Percentiles rank a stretch among this genome's conserved stretches.
phyloP scores from a whole-genome alignment of 2,113 vertebrate genomes.

The Spheniscus mendiculus region DNA sequence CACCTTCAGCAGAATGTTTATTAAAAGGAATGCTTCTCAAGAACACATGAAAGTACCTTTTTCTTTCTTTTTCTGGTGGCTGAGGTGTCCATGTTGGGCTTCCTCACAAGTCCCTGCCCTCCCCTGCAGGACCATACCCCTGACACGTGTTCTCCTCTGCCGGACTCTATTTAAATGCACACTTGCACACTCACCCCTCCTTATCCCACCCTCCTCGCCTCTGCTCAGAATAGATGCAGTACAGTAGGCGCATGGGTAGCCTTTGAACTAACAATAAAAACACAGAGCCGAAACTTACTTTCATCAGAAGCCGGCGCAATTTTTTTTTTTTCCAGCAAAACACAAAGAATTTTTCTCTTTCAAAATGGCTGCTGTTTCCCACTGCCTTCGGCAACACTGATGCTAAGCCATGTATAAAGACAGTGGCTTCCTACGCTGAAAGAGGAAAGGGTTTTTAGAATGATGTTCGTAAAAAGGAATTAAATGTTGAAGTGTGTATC shows the following conservation, averaged over 20 bases:
- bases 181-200: neutral
- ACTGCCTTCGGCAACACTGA: neutral
- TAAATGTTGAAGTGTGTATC: slow-evolving; percentile 44
- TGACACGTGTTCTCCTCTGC: accelerated
- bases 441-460: neutral
- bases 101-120: neutral
- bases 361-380: slow-evolving; percentile 13
- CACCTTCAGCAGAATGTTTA: neutral
- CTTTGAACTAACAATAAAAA: neutral
- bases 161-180: neutral
- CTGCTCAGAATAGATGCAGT: neutral
- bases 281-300: neutral
- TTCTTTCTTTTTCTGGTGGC: neutral
- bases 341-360: neutral
- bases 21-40: neutral
- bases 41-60: neutral
- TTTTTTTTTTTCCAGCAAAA: neutral
- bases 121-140: neutral
- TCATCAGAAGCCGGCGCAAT: neutral
- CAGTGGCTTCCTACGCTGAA: neutral
- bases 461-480: neutral
- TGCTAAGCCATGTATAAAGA: neutral
- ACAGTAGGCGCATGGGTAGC: neutral
- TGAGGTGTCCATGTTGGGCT: neutral
- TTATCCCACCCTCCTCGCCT: neutral